Evolutionary conservation across 2,113 vertebrate genomes (phyloP).

Genomic region (Callocephalon fimbriatum): DNA sequence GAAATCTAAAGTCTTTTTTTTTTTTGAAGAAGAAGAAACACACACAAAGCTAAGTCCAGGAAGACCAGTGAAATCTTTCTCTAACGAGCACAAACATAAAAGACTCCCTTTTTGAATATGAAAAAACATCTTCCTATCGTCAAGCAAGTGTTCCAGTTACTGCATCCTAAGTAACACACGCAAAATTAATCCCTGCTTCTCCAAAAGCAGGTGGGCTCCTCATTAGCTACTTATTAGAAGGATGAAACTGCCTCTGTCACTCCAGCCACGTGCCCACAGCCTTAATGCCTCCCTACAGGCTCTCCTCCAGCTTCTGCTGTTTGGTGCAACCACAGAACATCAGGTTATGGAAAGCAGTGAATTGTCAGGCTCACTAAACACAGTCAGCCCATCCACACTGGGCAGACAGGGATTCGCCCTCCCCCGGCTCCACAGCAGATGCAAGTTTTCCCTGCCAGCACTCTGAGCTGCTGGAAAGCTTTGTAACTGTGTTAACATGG

Average conservation of each 20-base stretch:
- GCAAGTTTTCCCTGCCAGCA: not conserved
- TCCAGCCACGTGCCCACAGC: not conserved
- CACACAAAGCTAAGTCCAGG: not conserved
- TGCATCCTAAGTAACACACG: not conserved
- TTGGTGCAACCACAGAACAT: not conserved
- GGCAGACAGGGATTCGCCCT: not conserved
- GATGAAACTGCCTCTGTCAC: not conserved
- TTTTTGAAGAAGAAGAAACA: not conserved
- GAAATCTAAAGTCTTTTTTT: not conserved
- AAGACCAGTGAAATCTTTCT: not conserved
- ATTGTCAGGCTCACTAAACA: not conserved
- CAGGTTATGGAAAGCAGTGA: not conserved
- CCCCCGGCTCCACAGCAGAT: not conserved
- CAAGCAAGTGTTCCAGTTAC: not conserved
- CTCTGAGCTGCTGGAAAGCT: not conserved
- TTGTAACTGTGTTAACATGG: not conserved
- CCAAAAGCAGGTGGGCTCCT: not conserved
- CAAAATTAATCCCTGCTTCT: not conserved
- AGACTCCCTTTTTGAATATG: not conserved
- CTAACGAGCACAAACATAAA: not conserved
- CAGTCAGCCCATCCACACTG: rapidly evolving
- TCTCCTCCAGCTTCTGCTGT: not conserved
- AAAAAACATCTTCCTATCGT: not conserved
- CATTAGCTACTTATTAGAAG: not conserved
- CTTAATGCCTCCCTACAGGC: not conserved